These are phyloP conservation scores for Sitta europaea DNA, from an alignment of 2,113 vertebrate genomes.

Conservation along the genomic window DNA sequence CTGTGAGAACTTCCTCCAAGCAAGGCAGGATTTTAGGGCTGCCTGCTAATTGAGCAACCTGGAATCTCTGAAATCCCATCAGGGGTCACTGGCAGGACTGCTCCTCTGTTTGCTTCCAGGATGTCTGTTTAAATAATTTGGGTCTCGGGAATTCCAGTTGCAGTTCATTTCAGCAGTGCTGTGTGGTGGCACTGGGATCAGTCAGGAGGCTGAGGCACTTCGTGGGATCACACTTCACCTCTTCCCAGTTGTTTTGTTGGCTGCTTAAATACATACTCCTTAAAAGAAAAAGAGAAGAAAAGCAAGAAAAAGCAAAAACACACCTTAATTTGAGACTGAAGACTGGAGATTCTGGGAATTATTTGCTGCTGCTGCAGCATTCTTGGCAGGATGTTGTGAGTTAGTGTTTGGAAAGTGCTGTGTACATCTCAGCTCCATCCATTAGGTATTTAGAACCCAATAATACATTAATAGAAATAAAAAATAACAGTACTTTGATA, in stretches of 20 bases:
- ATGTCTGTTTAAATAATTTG: background rate
- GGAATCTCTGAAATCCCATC: background rate
- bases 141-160: background rate
- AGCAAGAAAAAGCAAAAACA: background rate
- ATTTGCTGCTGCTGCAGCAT: background rate
- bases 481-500: background rate
- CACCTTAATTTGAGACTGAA: background rate
- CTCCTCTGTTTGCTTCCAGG: background rate
- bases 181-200: background rate
- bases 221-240: background rate
- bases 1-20: background rate
- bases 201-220: background rate
- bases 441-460: background rate
- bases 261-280: background rate
- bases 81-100: background rate
- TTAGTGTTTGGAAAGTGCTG: background rate
- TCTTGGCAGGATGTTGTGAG: background rate
- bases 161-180: background rate
- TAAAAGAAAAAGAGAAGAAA: background rate
- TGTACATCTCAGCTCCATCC: background rate
- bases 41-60: background rate
- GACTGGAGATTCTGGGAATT: background rate
- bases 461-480: background rate
- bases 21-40: background rate
- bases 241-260: background rate